phyloP scores from a whole-genome alignment of 1,140 invertebrate genomes.

The Drosophila simulans region DNA sequence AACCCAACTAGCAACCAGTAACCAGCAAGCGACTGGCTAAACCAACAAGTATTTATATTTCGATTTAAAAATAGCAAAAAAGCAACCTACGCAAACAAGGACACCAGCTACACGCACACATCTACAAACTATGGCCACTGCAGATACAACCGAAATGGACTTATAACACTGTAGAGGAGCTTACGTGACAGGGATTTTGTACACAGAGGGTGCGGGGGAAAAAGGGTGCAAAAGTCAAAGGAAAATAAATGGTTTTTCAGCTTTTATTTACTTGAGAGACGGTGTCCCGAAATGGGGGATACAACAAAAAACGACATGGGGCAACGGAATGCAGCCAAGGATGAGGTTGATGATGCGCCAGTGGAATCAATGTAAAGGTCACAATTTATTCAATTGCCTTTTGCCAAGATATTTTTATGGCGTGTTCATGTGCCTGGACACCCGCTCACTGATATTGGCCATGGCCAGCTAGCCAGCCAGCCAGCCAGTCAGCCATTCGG shows the following conservation, averaged over 20 bases:
- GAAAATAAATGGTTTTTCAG: conserved; percentile 79
- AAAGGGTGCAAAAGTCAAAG: conserved; percentile 76
- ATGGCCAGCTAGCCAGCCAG: neutral
- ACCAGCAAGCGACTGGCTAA: conserved; percentile 33
- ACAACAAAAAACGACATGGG: neutral
- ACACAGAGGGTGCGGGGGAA: neutral
- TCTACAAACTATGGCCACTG: conserved; percentile 1
- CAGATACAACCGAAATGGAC: conserved; percentile 55
- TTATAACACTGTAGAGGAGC: conserved; percentile 73
- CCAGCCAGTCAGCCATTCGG: no score
- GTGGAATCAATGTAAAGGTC: conserved; percentile 81
- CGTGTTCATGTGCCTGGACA: conserved; percentile 69
- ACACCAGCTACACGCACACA: conserved; percentile 42
- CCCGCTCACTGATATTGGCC: conserved; percentile 7
- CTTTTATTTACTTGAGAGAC: conserved; percentile 70
- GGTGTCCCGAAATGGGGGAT: neutral
- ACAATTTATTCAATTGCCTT: conserved; percentile 83
- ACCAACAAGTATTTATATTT: conserved; percentile 78
- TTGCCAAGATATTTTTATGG: conserved; percentile 78
- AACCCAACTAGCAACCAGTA: conserved; percentile 29
- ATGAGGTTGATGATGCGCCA: conserved; percentile 25
- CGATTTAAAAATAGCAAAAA: conserved; percentile 75
- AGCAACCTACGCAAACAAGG: conserved; percentile 30
- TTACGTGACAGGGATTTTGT: conserved; percentile 46
- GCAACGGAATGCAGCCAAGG: conserved; percentile 17